Evolutionary conservation across 2,113 vertebrate species (phyloP), one percentile per base, ranked within the genome.

Genomic region (Campylomormyrus numenius): DNA sequence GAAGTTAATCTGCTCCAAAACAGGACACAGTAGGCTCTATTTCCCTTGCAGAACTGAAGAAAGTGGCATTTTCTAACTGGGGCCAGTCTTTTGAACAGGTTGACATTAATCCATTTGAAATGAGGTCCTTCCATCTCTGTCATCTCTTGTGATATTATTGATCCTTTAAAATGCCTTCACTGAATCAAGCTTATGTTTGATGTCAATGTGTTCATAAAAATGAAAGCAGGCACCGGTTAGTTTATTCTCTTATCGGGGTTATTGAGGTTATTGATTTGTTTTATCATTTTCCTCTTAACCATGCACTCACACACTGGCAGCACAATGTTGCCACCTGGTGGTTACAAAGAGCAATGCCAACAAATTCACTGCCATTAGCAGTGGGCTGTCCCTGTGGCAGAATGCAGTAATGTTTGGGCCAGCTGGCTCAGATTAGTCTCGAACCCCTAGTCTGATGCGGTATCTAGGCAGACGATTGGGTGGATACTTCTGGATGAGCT

Each of bases 251-350:
- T 80, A 80, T 80, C 74, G 13, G 74, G 74, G 49, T 87, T 56
- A 87, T 53, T 53, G 27, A 17, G 49, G 49, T 17, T 53, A 87
- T 56, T 87, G 86, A 58, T 87, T 87, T 53, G 27, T 31, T 5
- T 42, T 52, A 21, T 85, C 45, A 48, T 35, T 52, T 56, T 50
- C 50, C 31, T 21, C 50, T 87, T 39, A 53, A 24, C 24, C 49
- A 19, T 35, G 15, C 8, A 31, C 49, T 87, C 15, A 53, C 86
- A 56, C 27, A n/a, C 74, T n/a, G 45, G 24, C 48, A 39, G 86
- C 49, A 39, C 50, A 87, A 53, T 87, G 86, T 87, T 50, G n/a
- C 52, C 86, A 87, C 86, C 86, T 87, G 49, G 86, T 53, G 86
- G 50, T 39, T 4, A 48, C 46, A 48, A 48, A 27, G n/a, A 86